A percentile compares a stretch with the other conserved stretches of the same genome.
These are phyloP conservation scores for Sinocyclocheilus rhinocerous DNA, from an alignment of 2,113 vertebrate genomes.

Conservation along the genomic window DNA sequence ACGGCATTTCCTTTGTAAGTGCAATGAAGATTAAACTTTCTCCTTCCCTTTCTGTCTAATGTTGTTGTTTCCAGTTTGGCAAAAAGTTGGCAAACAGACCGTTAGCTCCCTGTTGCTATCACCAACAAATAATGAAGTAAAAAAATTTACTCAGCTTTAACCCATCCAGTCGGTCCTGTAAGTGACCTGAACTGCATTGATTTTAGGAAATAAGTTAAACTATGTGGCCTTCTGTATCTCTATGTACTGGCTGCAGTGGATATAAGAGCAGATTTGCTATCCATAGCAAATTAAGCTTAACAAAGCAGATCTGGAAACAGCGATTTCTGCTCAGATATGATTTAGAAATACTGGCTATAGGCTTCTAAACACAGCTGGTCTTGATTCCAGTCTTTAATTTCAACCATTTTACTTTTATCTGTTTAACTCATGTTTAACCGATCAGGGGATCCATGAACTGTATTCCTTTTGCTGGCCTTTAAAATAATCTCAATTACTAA, in stretches of 20 bases:
- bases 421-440: background rate
- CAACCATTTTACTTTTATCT: background rate
- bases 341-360: background rate
- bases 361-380: background rate
- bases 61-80: slow-evolving; percentile 19
- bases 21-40: background rate
- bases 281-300: background rate
- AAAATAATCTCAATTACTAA: background rate
- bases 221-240: background rate
- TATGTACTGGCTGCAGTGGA: background rate
- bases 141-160: background rate
- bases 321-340: background rate
- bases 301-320: background rate
- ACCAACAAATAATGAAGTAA: slow-evolving; percentile 9
- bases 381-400: background rate
- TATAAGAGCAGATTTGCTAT: background rate
- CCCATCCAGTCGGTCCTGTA: background rate
- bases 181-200: background rate
- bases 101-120: background rate
- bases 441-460: background rate
- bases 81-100: background rate
- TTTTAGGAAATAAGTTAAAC: background rate
- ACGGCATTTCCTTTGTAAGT: background rate
- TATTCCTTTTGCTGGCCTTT: background rate
- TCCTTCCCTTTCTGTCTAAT: background rate